Evolutionary conservation across 2,888 invertebrate genomes (phyloP).

Genomic region (Lasioglossum villosulum): DNA sequence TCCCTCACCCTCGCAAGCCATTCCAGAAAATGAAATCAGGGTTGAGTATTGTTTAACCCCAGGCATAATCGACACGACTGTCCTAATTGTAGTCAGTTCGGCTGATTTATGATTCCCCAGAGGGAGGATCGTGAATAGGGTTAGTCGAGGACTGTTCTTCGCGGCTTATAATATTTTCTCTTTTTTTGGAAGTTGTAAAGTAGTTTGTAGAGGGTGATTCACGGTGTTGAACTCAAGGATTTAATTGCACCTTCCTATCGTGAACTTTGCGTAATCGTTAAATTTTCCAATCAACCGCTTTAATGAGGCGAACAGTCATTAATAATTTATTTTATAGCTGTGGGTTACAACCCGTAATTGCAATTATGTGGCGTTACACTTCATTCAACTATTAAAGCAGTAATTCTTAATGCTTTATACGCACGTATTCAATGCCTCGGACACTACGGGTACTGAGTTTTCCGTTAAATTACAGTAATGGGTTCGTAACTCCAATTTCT

Average conservation of each 20-base stretch:
- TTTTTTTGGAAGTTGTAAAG: not conserved
- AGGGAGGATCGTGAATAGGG: slow-evolving; percentile 28
- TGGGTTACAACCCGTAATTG: not conserved
- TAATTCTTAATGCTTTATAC: too few relatives aligned
- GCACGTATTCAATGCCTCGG: too few relatives aligned
- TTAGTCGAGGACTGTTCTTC: slow-evolving; percentile 27
- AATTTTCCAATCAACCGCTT: not conserved
- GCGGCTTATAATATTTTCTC: slow-evolving; percentile 8
- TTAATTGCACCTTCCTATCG: not conserved
- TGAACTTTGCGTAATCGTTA: not conserved
- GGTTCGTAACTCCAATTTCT: too few relatives aligned
- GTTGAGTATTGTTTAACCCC: slow-evolving; percentile 72
- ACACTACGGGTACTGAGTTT: too few relatives aligned
- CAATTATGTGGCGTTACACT: not conserved
- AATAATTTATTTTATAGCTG: not conserved
- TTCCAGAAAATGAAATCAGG: slow-evolving; percentile 74
- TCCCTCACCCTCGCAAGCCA: not conserved
- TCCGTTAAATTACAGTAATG: too few relatives aligned
- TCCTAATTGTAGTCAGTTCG: slow-evolving; percentile 33
- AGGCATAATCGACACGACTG: slow-evolving; percentile 24
- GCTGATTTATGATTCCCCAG: slow-evolving; percentile 45
- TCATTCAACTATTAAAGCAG: not conserved
- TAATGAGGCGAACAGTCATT: not conserved
- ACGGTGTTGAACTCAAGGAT: not conserved
- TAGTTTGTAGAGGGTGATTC: not conserved